Conservation (phyloP, 2,113 vertebrate species). For the Perognathus longimembris region DNA sequence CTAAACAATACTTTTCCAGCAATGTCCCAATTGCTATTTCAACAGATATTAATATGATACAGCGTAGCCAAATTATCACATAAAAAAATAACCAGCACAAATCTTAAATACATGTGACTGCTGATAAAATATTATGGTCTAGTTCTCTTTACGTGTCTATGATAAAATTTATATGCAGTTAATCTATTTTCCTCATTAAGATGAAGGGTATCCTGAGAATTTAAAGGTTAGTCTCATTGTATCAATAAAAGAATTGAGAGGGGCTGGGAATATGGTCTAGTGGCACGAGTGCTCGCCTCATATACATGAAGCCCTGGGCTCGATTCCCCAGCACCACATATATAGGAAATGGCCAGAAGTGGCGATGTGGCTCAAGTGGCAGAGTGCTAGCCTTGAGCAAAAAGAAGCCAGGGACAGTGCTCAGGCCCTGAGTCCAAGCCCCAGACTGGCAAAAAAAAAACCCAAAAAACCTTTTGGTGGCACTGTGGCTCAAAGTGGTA, state of each 20-base stretch:
- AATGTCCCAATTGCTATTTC: neutral
- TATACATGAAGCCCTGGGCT: too few relatives aligned
- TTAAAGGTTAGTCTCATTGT: slow-evolving; percentile 7
- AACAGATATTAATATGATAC: neutral
- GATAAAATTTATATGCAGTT: neutral
- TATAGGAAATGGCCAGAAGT: too few relatives aligned
- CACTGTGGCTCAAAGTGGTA: too few relatives aligned
- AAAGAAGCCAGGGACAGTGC: too few relatives aligned
- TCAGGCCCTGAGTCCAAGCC: too few relatives aligned
- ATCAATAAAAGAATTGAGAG: slow-evolving; percentile 2
- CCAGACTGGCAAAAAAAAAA: too few relatives aligned
- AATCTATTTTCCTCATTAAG: slow-evolving; percentile 12
- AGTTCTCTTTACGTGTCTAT: neutral
- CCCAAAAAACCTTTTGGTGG: too few relatives aligned
- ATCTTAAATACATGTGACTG: neutral
- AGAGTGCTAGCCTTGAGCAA: too few relatives aligned
- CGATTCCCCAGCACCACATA: too few relatives aligned
- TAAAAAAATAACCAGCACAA: slow-evolving; percentile 24
- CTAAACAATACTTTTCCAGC: neutral
- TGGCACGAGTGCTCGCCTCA: too few relatives aligned
- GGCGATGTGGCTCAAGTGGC: too few relatives aligned
- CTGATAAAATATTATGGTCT: neutral
- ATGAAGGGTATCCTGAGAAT: neutral
- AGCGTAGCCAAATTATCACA: neutral
- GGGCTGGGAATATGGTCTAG: too few relatives aligned